phyloP scores from a whole-genome alignment of 1,140 invertebrate species.

The Drosophila nasuta region DNA sequence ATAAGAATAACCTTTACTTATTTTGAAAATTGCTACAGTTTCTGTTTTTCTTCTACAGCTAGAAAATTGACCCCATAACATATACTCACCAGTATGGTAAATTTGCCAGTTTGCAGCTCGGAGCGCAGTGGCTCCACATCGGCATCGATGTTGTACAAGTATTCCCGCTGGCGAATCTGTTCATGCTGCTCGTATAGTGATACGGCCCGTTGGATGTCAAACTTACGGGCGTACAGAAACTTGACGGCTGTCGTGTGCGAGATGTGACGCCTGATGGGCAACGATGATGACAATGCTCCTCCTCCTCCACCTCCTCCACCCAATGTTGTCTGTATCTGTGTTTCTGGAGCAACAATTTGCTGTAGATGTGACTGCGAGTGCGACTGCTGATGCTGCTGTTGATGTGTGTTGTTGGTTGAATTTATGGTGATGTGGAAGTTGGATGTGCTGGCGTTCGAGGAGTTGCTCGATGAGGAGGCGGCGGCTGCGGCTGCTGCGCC shows the following conservation, averaged over 20 bases:
- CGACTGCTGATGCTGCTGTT: slow-evolving; percentile 26
- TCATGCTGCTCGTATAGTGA: slow-evolving; percentile 96
- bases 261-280: slow-evolving; percentile 84
- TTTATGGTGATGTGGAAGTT: slow-evolving; percentile 39
- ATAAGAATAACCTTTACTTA: too few relatives aligned
- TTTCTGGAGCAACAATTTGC: slow-evolving; percentile 12
- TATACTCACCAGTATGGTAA: slow-evolving; percentile 95
- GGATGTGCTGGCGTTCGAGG: slow-evolving; percentile 43
- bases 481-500: slow-evolving; percentile 32
- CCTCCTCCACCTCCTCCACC: background rate
- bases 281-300: slow-evolving; percentile 9
- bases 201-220: slow-evolving; percentile 95
- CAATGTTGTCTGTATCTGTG: slow-evolving; percentile 26
- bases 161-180: slow-evolving; percentile 93
- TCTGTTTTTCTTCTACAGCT: too few relatives aligned
- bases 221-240: slow-evolving; percentile 97
- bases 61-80: too few relatives aligned
- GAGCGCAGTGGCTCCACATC: slow-evolving; percentile 91
- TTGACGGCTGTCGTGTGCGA: slow-evolving; percentile 95
- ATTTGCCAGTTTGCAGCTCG: slow-evolving; percentile 97
- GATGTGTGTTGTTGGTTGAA: slow-evolving; percentile 34
- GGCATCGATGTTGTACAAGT: slow-evolving; percentile 93
- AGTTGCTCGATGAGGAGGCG: slow-evolving; percentile 13
- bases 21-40: too few relatives aligned
- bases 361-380: slow-evolving; percentile 8